Evolutionary conservation across 2,113 vertebrate genomes (phyloP), one percentile per base, ranked within the genome.

Genomic region (Amblyornis subalaris): DNA sequence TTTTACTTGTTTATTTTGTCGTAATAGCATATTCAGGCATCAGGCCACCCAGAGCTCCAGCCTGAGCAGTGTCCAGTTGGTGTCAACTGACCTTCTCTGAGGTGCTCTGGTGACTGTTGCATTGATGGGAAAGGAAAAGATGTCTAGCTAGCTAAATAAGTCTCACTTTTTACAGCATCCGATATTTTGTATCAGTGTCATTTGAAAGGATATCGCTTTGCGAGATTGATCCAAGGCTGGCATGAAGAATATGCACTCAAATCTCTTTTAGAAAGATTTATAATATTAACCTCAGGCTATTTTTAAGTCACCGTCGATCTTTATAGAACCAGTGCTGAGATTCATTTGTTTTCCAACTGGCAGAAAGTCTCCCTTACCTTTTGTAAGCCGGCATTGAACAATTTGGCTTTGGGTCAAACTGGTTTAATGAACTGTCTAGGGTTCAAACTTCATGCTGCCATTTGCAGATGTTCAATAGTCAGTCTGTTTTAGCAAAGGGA

Each of bases 241-340:
- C 96, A 97, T 97, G 97, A 98, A 97, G 96, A 98, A 98, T 98
- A 97, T 97, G 97, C 96, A 96, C 96, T 97, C 93, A 98, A 97
- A 98, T 97, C 96, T 97, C 96, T 96, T 97, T 98, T 98, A 97
- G 97, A 97, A 98, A 98, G 98, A 98, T 98, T 98, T 98, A 98
- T 98, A 98, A 98, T 98, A 98, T 97, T 98, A 98, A 97, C 98
- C 97, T 97, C 93, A 96, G 96, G 98, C 98, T 98, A 97, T 97
- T 98, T 97, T 98, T 97, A 97, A 98, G 97, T 97, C 96, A 94
- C 94, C 0, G 82, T 97, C 54, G 71, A 98, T 98, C 97, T 98
- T 98, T 98, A 98, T 96, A 96, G 97, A 97, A 97, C 93, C 96
- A 91, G 93, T 85, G 84, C 90, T 96, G 96, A 97, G 95, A 98